Conservation (phyloP, 2,888 invertebrate species). For the Hybos culiciformis region DNA sequence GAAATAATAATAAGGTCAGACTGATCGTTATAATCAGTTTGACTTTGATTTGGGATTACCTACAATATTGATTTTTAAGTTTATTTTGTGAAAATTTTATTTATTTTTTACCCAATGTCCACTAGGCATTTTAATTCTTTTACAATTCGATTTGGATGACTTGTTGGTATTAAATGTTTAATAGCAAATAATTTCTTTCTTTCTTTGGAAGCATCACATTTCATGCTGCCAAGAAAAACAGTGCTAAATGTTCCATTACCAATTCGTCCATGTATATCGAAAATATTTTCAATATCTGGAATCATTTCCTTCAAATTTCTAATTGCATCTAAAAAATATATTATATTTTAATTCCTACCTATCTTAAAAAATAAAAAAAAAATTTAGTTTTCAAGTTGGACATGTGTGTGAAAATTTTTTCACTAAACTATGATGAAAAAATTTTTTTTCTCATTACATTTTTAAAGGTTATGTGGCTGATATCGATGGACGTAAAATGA, state of each 20-base stretch:
- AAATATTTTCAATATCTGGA: slow-evolving; percentile 48
- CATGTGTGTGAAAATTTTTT: too few relatives aligned
- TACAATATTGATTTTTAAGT: too few relatives aligned
- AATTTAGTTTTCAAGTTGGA: too few relatives aligned
- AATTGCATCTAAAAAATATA: slow-evolving; percentile 26
- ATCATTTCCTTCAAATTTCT: slow-evolving; percentile 34
- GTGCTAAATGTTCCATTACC: slow-evolving; percentile 81
- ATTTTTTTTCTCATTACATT: too few relatives aligned
- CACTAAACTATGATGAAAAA: too few relatives aligned
- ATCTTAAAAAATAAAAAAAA: too few relatives aligned
- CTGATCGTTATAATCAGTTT: too few relatives aligned
- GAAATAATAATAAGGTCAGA: too few relatives aligned
- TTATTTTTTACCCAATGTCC: slow-evolving; percentile 41
- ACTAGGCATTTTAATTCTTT: slow-evolving; percentile 68
- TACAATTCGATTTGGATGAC: slow-evolving; percentile 66
- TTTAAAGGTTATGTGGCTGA: too few relatives aligned
- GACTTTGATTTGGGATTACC: too few relatives aligned
- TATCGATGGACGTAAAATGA: too few relatives aligned
- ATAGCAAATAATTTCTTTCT: slow-evolving; percentile 57
- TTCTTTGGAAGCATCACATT: slow-evolving; percentile 33
- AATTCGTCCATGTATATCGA: slow-evolving; percentile 54
- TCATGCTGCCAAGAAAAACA: slow-evolving; percentile 62
- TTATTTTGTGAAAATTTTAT: not conserved
- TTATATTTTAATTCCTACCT: too few relatives aligned
- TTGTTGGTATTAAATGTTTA: slow-evolving; percentile 77